Evolutionary conservation across 1,140 invertebrate genomes (phyloP), one percentile per base, ranked within the genome.

Genomic region (Apolygus lucorum): DNA sequence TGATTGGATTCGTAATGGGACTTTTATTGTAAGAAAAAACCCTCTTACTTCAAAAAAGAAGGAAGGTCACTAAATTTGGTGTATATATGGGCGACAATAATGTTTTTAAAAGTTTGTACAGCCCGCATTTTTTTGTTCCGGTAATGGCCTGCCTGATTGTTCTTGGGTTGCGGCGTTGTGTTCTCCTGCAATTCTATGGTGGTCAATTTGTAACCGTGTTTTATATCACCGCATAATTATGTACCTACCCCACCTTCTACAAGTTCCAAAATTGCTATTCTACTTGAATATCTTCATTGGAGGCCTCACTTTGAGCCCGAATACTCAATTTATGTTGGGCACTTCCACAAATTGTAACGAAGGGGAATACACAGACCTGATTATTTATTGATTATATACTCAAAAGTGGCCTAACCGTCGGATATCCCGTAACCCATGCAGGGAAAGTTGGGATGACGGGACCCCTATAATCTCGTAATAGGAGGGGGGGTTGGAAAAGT

Each of bases 321-420:
- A 59, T 59, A 8, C 54, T 21, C 54, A 59, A 59, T 59, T 59
- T 59, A 59, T 59, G 22, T 8, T 17, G 22, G 54, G 22, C 54
- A 13, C 11, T 59, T 4, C 54, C 13, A 24, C 4, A 22, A 21
- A 24, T 11, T 24, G 54, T 24, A 21, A 11, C 11, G 22, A 21
- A 24, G 54, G 13, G 54, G 4, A 59, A 59, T 11, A 24, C 4
- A 24, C 54, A 17, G 13, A 4, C 54, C 54, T 59, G 54, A 59
- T 59, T 59, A 59, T 59, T 59, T 59, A 59, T 59, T 59, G 54
- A 59, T 59, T 59, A 59, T 59, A 59, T 11, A 59, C 54, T 59
- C 54, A 59, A 59, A 59, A 59, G 22, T 8, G 54, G 11, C 4
- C 22, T 22, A 8, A 17, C 54, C 22, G 54, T 59, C 54, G 54